Conservation (phyloP, 1,140 invertebrate genomes). For the Drosophila suzukii region DNA sequence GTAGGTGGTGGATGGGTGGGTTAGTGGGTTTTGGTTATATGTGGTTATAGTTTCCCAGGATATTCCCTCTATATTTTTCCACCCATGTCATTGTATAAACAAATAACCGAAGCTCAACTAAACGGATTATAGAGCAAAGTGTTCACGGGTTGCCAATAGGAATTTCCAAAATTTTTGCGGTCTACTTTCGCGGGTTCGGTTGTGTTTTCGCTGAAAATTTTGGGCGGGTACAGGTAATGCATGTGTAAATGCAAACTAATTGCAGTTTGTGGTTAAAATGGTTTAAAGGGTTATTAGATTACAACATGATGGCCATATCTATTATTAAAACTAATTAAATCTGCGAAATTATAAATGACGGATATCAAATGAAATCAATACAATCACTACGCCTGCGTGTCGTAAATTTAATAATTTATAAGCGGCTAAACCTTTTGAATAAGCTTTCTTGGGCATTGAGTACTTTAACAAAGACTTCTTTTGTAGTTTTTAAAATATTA, state of each 20-base stretch:
- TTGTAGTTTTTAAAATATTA: too few relatives aligned
- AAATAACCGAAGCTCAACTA: constrained; percentile 32
- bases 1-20: constrained; percentile 2
- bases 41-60: constrained; percentile 26
- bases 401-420: background rate
- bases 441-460: too few relatives aligned
- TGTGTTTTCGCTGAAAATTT: background rate
- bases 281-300: constrained; percentile 5
- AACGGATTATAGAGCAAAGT: constrained; percentile 39
- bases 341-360: background rate
- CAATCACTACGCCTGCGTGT: background rate
- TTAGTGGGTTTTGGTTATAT: background rate
- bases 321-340: constrained; percentile 15
- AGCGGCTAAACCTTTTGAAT: too few relatives aligned
- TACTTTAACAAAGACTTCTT: too few relatives aligned
- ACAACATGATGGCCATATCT: constrained; percentile 1
- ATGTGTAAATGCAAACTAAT: constrained; percentile 29
- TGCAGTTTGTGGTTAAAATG: constrained; percentile 26
- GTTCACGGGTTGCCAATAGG: constrained; percentile 14
- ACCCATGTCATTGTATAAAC: constrained; percentile 37
- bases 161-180: constrained; percentile 33
- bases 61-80: constrained; percentile 24
- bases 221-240: constrained; percentile 9
- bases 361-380: constrained; percentile 7
- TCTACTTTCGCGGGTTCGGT: constrained; percentile 10